phyloP scores from a whole-genome alignment of 2,113 vertebrate species.

The Anhinga anhinga region DNA sequence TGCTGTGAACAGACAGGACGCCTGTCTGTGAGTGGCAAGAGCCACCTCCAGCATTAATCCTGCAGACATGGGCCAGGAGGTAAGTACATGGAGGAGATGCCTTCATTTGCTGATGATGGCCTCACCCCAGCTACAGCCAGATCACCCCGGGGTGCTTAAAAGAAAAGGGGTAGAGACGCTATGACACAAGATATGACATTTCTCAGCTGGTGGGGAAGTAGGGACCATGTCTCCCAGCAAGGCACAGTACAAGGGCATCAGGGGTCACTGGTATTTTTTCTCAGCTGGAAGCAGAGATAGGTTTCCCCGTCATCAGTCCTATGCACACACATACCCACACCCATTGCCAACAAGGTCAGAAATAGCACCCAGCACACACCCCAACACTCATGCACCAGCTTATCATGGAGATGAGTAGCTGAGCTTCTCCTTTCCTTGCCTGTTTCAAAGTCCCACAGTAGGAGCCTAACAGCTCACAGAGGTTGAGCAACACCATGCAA shows the following conservation, averaged over 20 bases:
- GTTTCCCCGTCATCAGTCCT: not conserved
- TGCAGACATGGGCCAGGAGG: not conserved
- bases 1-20: not conserved
- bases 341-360: not conserved
- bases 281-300: not conserved
- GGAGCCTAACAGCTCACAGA: not conserved
- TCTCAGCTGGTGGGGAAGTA: not conserved
- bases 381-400: not conserved
- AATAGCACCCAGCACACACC: not conserved
- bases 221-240: not conserved
- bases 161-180: not conserved
- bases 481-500: not conserved
- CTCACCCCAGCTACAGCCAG: not conserved
- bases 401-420: not conserved
- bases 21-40: not conserved
- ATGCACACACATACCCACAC: not conserved
- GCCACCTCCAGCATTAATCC: not conserved
- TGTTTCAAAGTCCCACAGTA: not conserved
- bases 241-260: accelerated
- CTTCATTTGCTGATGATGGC: not conserved
- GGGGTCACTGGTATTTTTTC: not conserved
- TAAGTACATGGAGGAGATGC: not conserved
- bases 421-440: not conserved
- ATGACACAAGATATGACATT: not conserved
- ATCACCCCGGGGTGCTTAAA: not conserved